Evolutionary conservation across 2,888 invertebrate genomes (phyloP).

Genomic region (Apamea sordens): DNA sequence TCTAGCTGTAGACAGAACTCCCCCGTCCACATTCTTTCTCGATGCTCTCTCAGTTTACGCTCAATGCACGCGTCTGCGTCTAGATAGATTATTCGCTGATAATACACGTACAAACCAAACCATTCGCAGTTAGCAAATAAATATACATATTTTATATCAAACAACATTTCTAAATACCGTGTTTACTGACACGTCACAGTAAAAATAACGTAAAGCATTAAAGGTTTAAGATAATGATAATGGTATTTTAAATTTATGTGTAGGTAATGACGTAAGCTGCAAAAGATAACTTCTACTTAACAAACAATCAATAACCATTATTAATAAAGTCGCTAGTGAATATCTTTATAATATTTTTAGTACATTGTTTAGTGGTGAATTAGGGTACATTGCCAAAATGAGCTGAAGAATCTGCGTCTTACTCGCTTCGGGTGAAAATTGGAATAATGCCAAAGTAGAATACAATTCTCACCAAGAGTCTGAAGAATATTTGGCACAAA

Average conservation of each 20-base stretch:
- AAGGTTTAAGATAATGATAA: slow-evolving; percentile 16
- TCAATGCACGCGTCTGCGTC: slow-evolving; percentile 51
- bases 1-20: slow-evolving; percentile 45
- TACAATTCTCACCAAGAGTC: slow-evolving; percentile 80
- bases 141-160: slow-evolving; percentile 15
- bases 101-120: slow-evolving; percentile 38
- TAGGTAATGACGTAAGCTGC: slow-evolving; percentile 21
- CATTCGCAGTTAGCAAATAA: slow-evolving; percentile 21
- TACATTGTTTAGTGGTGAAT: slow-evolving; percentile 55
- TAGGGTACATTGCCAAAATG: slow-evolving; percentile 82
- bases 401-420: slow-evolving; percentile 82
- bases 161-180: not conserved
- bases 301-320: slow-evolving; percentile 15
- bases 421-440: slow-evolving; percentile 81
- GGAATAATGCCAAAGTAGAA: slow-evolving; percentile 84
- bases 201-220: slow-evolving; percentile 19
- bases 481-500: slow-evolving; percentile 86
- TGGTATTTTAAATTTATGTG: slow-evolving; percentile 5
- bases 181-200: slow-evolving; percentile 6
- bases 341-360: slow-evolving; percentile 54
- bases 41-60: slow-evolving; percentile 54
- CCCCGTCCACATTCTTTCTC: slow-evolving; percentile 58
- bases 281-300: slow-evolving; percentile 12
- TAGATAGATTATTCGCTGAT: slow-evolving; percentile 66
- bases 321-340: slow-evolving; percentile 30